Base-by-base conservation (phyloP, 2,113 vertebrate species). In the Cheirogaleus medius region DNA sequence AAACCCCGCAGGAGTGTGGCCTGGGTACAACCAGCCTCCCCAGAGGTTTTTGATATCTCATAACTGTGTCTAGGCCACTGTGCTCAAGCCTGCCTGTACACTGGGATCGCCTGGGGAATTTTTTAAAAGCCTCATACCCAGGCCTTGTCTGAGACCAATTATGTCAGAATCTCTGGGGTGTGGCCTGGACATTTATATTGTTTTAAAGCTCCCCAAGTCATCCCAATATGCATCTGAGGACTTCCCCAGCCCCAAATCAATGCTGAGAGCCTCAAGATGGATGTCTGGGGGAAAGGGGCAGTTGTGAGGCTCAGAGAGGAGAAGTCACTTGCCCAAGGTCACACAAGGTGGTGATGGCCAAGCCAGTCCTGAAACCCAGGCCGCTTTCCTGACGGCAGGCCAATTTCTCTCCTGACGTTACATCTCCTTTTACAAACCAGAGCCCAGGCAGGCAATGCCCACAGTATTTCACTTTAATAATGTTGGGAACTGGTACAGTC, bases 381-480 rank as follows among this genome's bases (percentile, higher is more conserved):
- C 49, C 49, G 86, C 58, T 82, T 77, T 76, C 74, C 56, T 37
- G 66, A 76, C 25, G n/a, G 44, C 17, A 47, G 21, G 66, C 87
- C 71, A 44, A 1, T 80, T 73, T 83, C 63, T 91, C 44, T 87
- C 86, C 80, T 7, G 56, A 94, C 6, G 29, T 52, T 64, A 18
- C 18, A 52, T 82, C 77, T 93, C 37, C 66, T 91, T 93, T 84
- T 76, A 88, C 34, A 88, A 85, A 64, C 66, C 73, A 69, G 93
- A 95, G 94, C 77, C 74, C n/a, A 10, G 85, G 84, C 44, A 94
- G 81, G 54, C 76, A 74, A 21, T 63, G 69, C 73, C 74, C 74
- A 76, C 49, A 37, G 54, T 85, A 95, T 97, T 95, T 97, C 97
- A 96, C 68, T 76, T 92, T 93, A 96, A 92, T 90, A 85, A 98